Evolutionary conservation across 2,888 invertebrate species (phyloP), one percentile per base, ranked within the genome.

Genomic region (Abrostola triplasia): DNA sequence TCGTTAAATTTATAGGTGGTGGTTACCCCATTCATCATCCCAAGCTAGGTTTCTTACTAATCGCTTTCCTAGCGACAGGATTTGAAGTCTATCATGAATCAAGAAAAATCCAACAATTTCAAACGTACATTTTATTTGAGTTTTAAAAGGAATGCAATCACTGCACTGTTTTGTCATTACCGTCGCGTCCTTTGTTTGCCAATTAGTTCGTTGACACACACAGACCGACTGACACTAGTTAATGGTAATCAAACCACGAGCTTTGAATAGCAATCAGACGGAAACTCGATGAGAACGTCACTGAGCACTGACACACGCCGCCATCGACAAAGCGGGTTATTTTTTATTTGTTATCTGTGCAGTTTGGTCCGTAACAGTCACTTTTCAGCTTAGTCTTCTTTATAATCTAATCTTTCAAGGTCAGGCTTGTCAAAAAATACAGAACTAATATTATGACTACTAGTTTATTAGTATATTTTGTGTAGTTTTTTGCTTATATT

Each of bases 131-230:
- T 6, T 42, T 12, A 12, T 7, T 13, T 13, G 12, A 5, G 7
- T 44, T 13, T 13, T n/a, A 59, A 68, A 71, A 69, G 61, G 64
- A 67, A 78, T 76, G 78, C 73, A 81, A 58, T 68, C 36, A 59
- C 50, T 68, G 71, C 72, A 61, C 57, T 63, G 36, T 59, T 67
- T 67, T 69, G 70, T 67, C 64, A 70, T 65, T 70, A 72, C 57
- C 50, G 49, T 63, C 60, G 69, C 69, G 77, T 68, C 79, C 81
- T 90, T 90, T 90, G 90, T 91, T 87, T 88, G 86, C 85, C 87
- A 88, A 90, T 90, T 89, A 88, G 91, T 91, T 90, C 90, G 87
- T 90, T 90, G 91, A 91, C 91, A 86, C 87, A 81, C 69, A 73
- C 77, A 72, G 63, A 65, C 75, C 66, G 64, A 62, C 65, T 64